Percentiles rank a stretch among this genome's conserved stretches.
phyloP scores from a whole-genome alignment of 2,888 invertebrate species.

The Apamea anceps region DNA sequence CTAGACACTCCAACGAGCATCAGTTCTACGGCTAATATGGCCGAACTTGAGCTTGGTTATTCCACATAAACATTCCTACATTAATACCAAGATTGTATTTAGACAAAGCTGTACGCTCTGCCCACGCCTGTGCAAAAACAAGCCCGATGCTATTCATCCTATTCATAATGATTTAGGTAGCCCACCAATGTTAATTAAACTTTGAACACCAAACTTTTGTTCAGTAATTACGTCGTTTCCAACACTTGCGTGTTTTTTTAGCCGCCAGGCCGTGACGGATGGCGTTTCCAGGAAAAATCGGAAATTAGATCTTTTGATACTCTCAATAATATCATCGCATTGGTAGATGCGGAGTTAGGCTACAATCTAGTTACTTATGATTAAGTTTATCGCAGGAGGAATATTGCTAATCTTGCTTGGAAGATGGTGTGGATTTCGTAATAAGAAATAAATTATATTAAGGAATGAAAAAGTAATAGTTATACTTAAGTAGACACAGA shows the following conservation, averaged over 20 bases:
- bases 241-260: constrained; percentile 54
- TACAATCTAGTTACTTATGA: neutral
- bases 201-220: constrained; percentile 43
- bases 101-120: neutral
- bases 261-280: neutral
- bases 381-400: neutral
- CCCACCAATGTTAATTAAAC: constrained; percentile 48
- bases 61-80: neutral
- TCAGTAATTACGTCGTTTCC: constrained; percentile 48
- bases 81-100: neutral
- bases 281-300: constrained; percentile 13
- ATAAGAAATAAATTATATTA: neutral
- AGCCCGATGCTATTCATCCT: neutral
- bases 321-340: neutral
- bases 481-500: neutral
- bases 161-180: constrained; percentile 26
- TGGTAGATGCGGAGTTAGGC: neutral
- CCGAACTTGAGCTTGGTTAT: neutral
- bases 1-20: neutral
- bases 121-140: neutral
- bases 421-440: neutral
- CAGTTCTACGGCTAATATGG: neutral
- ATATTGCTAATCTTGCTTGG: neutral
- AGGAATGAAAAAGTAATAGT: neutral
- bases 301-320: constrained; percentile 29